Evolutionary conservation across 2,797 vertebrate genomes (phyloP), one percentile per base, ranked within the genome.

Genomic region (Brachyalestes nurse): DNA sequence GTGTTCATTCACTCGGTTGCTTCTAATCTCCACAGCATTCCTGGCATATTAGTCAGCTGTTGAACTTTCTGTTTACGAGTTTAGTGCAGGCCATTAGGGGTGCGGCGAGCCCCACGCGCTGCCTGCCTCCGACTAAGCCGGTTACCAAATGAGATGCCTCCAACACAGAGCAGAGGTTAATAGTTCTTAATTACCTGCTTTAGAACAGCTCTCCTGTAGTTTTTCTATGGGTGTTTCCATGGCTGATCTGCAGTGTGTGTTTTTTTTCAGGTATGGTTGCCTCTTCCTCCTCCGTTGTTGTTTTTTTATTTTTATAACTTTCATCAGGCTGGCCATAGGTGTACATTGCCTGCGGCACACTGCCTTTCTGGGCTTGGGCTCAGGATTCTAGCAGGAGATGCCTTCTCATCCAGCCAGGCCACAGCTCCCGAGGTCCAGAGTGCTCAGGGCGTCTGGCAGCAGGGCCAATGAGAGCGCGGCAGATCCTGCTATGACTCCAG

Each of bases 321-420:
- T 81, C 85, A 78, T 84, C 72, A 76, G 53, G 23, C n/a, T 70
- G 72, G 55, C 81, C 81, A 77, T 81, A 86, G 80, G 66, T 40
- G 8, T 25, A 19, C 53, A 69, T 51, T n/a, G 83, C 83, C 83
- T 83, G 67, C 42, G 74, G 85, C 72, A 49, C 75, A 75, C 45
- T 64, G 49, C 71, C 78, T 79, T 23, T 53, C 75, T 72, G 65
- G 23, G 79, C 66, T 64, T 17, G 17, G 64, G 25, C 45, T 78
- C 47, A 64, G 62, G 75, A 64, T 75, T 82, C 80, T 61, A 51
- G 57, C 55, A 72, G 51, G 75, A 73, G 84, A 74, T 84, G 78
- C 79, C 72, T 80, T 83, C 80, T 70, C 55, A 83, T 73, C 23
- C 77, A 73, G 80, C 40, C 42, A 28, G 75, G 70, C 72, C 79